Base-by-base conservation (phyloP, 2,797 vertebrate genomes). In the Gymnothorax reevesii region DNA sequence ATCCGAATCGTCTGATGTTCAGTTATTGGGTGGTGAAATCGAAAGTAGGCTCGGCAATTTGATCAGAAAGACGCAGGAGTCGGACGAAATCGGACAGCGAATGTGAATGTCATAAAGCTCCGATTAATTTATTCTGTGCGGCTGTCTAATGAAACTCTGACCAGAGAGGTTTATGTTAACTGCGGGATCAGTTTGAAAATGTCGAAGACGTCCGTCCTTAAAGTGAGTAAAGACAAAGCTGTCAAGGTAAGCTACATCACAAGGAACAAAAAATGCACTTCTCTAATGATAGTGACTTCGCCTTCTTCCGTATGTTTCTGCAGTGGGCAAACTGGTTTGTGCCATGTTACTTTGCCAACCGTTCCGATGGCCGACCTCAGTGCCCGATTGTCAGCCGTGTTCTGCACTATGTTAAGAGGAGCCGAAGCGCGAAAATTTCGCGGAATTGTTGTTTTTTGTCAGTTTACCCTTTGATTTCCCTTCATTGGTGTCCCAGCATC, bases 121-220 rank as follows among this genome's bases (percentile, higher is more conserved):
- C 57, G 57, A 2, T 59, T 59, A 9, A 59, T 59, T 59, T 59
- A 59, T 59, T 9, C 9, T 9, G 1, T 59, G 13, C 57, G 57
- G 57, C 13, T 8, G n/a, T 66, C 10, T 66, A 66, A 7, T 66
- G 17, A 20, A 62, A n/a, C 62, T 5, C 62, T n/a, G 12, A 66
- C 20, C 62, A 22, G 22, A 22, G n/a, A 66, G n/a, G 62, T n/a
- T 22, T 79, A 20, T 15, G 54, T 75, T 75, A 75, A 42, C 49
- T 79, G 49, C 15, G 17, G 49, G 15, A 15, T 77, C 7, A 86
- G 57, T 66, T n/a, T 79, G 25, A 83, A 55, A 91, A 95, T 95
- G 93, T 90, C 94, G 0, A 94, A 92, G 88, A 85, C 90, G 0
- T 86, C 90, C 0, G 82, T 62, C 0, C 87, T 95, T 87, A 96